Evolutionary conservation across 1,140 invertebrate genomes (phyloP).

Genomic region (Oscheius sp.): DNA sequence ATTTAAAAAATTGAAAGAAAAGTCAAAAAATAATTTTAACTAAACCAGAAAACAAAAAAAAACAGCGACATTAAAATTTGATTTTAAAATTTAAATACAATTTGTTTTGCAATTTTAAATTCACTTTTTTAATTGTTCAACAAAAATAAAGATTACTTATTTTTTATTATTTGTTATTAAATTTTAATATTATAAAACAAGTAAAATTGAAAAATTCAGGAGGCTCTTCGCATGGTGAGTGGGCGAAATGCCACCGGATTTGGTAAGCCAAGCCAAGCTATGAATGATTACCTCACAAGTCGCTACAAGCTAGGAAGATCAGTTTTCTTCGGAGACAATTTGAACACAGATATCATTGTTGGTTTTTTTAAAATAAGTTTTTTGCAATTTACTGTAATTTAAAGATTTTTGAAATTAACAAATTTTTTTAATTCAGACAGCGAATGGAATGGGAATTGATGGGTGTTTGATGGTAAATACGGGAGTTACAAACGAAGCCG

Average conservation of each 20-base stretch:
- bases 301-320: neutral
- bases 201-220: neutral
- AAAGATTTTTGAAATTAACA: too few species aligned
- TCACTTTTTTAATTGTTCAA: neutral
- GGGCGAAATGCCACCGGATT: neutral
- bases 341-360: neutral
- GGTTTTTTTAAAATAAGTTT: too few species aligned
- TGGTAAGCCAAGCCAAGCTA: neutral
- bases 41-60: too few species aligned
- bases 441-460: neutral
- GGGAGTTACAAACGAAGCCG: neutral
- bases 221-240: neutral
- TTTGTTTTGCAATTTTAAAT: too few species aligned
- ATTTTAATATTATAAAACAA: too few species aligned
- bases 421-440: neutral
- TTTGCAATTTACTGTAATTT: too few species aligned
- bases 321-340: neutral
- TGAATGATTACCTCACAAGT: neutral
- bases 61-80: too few species aligned
- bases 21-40: too few species aligned
- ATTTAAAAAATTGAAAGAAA: too few species aligned
- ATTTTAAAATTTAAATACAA: too few species aligned
- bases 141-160: too few species aligned
- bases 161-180: too few species aligned
- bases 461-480: neutral